Base-by-base conservation (phyloP, 2,888 invertebrate genomes). In the Syritta pipiens region DNA sequence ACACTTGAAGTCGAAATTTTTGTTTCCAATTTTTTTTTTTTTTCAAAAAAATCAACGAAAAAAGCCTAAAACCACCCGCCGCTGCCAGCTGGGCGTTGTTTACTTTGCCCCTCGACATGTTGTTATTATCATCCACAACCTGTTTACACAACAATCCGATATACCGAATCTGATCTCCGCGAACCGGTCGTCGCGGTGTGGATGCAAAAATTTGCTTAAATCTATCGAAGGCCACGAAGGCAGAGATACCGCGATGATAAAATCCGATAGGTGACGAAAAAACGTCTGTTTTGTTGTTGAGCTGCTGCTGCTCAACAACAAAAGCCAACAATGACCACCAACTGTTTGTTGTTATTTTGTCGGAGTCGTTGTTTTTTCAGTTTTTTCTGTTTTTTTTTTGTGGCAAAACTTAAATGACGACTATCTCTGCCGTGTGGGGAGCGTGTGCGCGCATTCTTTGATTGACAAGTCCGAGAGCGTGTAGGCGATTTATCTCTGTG, bases 401-500 rank as follows among this genome's bases (percentile, higher is more conserved):
- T 62, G n/a, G n/a, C n/a, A n/a, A n/a, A n/a, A n/a, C 68, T 60
- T 55, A 75, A 55, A 48, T 60, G 26, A 28, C 19, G 51, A 6
- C 10, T 32, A 10, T 32, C 10, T 32, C 9, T 32, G 22, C 44
- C 14, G 20, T 30, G 10, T 35, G 44, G 22, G 35, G 5, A 7
- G 37, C 32, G 32, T 20, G 60, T 44, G 44, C 30, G 68, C 55
- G 72, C 72, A 77, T 77, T 77, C 77, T 48, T 55, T 77, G 77
- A 77, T 77, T 77, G 77, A 77, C 77, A 77, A 37, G 51, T n/a
- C n/a, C 55, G 68, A 32, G 24, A 48, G 53, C 65, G 72, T 77
- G 77, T 77, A 72, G 77, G 77, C 77, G 77, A 77, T 77, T 77
- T 72, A 77, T 77, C 77, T 77, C 22, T 30, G 28, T 14, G n/a